phyloP scores from a whole-genome alignment of 2,113 vertebrate genomes.

The Suncus etruscus region DNA sequence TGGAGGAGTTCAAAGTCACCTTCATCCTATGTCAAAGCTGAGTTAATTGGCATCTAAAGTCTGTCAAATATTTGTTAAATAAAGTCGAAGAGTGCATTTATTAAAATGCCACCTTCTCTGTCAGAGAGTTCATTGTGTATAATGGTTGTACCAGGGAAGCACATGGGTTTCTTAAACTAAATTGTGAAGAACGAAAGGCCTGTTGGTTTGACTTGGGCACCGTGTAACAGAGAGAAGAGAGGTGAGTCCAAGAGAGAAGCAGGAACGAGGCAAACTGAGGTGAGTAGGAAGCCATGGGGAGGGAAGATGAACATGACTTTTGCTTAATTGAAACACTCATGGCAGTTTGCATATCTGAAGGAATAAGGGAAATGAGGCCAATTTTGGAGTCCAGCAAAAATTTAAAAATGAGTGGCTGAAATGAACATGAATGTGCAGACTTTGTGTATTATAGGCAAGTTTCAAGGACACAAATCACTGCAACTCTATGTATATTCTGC shows the following conservation, averaged over 20 bases:
- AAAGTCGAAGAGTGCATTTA: not conserved
- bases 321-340: not conserved
- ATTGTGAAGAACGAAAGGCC: not conserved
- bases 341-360: not conserved
- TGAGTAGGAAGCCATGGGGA: fast-evolving
- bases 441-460: not conserved
- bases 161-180: not conserved
- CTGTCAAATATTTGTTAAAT: not conserved
- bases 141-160: not conserved
- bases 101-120: not conserved
- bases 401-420: not conserved
- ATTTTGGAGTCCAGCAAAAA: not conserved
- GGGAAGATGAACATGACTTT: too few relatives aligned
- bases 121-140: not conserved
- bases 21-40: not conserved
- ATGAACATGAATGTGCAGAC: not conserved
- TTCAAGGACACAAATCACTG: not conserved
- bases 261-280: not conserved
- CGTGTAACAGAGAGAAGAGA: not conserved
- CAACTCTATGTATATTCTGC: not conserved
- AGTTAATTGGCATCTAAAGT: not conserved
- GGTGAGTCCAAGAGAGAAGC: not conserved
- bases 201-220: conserved; percentile 18
- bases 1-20: not conserved
- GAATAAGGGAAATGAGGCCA: not conserved